These are phyloP conservation scores for Polydrusus pterygomalis DNA, from an alignment of 2,888 invertebrate genomes.

Conservation along the genomic window DNA sequence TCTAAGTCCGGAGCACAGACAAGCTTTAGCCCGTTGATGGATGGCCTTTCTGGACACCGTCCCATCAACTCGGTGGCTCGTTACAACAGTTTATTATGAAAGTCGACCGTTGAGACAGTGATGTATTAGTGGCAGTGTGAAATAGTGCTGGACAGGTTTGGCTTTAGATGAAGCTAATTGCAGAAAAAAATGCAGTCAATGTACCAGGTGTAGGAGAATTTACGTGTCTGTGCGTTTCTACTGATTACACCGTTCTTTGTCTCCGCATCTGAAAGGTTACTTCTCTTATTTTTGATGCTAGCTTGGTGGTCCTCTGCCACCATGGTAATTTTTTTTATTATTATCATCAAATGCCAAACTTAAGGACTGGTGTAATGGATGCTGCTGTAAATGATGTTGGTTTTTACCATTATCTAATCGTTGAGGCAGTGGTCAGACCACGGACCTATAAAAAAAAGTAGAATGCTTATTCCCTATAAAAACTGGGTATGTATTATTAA, in stretches of 20 bases:
- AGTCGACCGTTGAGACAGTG: conserved; percentile 39
- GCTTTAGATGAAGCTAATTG: conserved; percentile 26
- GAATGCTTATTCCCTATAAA: too few relatives aligned
- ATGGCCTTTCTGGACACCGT: conserved; percentile 35
- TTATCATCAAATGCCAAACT: too few relatives aligned
- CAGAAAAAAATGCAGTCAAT: conserved; percentile 11
- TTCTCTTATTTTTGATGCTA: too few relatives aligned
- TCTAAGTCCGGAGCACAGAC: conserved; percentile 26
- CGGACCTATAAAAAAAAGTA: too few relatives aligned
- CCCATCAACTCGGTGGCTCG: conserved; percentile 42
- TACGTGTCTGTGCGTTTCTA: not conserved
- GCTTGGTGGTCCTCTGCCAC: too few relatives aligned
- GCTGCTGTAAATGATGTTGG: too few relatives aligned
- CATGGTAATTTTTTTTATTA: too few relatives aligned
- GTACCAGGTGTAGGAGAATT: not conserved
- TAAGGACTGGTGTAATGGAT: too few relatives aligned
- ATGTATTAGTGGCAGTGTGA: conserved; percentile 33
- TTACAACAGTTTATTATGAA: conserved; percentile 48
- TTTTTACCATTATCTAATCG: too few relatives aligned
- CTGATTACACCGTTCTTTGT: not conserved
- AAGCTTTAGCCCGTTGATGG: conserved; percentile 33
- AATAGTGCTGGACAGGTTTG: conserved; percentile 27
- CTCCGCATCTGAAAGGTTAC: too few relatives aligned
- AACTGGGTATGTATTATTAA: too few relatives aligned
- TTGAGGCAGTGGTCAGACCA: too few relatives aligned